A percentile compares a stretch with the other conserved stretches of the same genome.
phyloP scores from a whole-genome alignment of 92 coral and sea anemone genomes.

The Anthopleura xanthogrammica region DNA sequence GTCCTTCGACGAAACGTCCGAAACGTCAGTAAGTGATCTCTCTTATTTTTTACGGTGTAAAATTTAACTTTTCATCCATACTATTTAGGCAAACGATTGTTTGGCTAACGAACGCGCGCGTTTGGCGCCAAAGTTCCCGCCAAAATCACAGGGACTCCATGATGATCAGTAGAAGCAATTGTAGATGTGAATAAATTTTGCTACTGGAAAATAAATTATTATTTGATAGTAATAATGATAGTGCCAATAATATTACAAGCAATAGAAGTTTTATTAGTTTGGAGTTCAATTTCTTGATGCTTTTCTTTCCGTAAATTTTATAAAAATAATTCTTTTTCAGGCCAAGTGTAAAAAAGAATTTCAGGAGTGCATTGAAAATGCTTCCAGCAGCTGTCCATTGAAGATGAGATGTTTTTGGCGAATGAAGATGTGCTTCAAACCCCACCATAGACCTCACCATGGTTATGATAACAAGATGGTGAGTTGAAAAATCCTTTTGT shows the following conservation, averaged over 20 bases:
- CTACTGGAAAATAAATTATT: not conserved
- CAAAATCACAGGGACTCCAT: not conserved
- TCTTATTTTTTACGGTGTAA: no score
- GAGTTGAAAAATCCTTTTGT: not conserved
- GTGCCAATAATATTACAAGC: no score
- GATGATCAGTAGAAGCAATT: not conserved
- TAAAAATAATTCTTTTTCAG: not conserved
- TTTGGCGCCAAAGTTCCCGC: no score
- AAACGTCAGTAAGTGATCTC: no score
- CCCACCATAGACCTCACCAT: not conserved
- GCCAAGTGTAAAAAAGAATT: slow-evolving; percentile 10
- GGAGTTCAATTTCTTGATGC: no score
- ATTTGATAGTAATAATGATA: not conserved
- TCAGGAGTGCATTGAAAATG: slow-evolving; percentile 1
- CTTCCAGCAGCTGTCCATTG: slow-evolving; percentile 5
- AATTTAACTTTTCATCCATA: no score
- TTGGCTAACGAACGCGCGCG: no score
- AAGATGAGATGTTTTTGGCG: slow-evolving; percentile 22
- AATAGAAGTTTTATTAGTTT: no score
- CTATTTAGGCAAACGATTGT: no score
- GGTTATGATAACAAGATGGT: not conserved
- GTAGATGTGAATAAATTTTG: no score
- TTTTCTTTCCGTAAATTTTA: no score
- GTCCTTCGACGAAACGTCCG: no score
- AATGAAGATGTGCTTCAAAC: slow-evolving; percentile 26